Conservation (phyloP, 2,113 vertebrate species). For the Theristicus caerulescens region DNA sequence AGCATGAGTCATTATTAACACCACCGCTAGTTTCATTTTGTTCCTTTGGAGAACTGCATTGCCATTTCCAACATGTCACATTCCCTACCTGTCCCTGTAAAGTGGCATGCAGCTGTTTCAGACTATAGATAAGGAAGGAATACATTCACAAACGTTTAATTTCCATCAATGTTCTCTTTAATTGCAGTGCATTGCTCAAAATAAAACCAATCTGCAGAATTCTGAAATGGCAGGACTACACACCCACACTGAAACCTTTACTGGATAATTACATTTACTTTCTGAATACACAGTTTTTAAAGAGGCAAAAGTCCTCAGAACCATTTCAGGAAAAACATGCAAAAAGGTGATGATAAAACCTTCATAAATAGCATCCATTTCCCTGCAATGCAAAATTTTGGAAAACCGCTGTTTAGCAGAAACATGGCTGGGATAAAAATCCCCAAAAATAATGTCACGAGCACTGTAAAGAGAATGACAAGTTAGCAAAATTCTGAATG, state of each 20-base stretch:
- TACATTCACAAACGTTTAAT: slow-evolving; percentile 27
- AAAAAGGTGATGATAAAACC: slow-evolving; percentile 21
- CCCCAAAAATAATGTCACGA: background rate
- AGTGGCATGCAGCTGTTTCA: slow-evolving; percentile 43
- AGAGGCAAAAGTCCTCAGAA: slow-evolving; percentile 24
- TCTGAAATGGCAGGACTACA: slow-evolving; percentile 45
- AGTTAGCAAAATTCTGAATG: slow-evolving; percentile 20
- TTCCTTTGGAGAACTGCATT: slow-evolving; percentile 19
- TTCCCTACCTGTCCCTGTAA: slow-evolving; percentile 36
- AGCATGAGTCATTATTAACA: slow-evolving; percentile 59
- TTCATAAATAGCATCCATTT: slow-evolving; percentile 14
- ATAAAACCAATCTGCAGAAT: slow-evolving; percentile 53
- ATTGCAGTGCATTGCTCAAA: slow-evolving; percentile 47
- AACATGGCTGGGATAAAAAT: background rate
- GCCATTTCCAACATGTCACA: slow-evolving; percentile 29
- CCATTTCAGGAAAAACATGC: slow-evolving; percentile 9
- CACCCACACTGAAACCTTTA: slow-evolving; percentile 37
- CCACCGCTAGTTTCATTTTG: slow-evolving; percentile 25
- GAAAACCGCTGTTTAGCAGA: background rate
- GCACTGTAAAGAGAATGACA: background rate
- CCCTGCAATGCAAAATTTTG: background rate
- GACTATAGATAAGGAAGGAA: background rate
- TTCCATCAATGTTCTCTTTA: slow-evolving; percentile 48
- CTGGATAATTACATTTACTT: slow-evolving; percentile 49
- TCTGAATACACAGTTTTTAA: slow-evolving; percentile 20